Evolutionary conservation across 2,113 vertebrate genomes (phyloP), one percentile per base, ranked within the genome.

Genomic region (Cacatua alba): DNA sequence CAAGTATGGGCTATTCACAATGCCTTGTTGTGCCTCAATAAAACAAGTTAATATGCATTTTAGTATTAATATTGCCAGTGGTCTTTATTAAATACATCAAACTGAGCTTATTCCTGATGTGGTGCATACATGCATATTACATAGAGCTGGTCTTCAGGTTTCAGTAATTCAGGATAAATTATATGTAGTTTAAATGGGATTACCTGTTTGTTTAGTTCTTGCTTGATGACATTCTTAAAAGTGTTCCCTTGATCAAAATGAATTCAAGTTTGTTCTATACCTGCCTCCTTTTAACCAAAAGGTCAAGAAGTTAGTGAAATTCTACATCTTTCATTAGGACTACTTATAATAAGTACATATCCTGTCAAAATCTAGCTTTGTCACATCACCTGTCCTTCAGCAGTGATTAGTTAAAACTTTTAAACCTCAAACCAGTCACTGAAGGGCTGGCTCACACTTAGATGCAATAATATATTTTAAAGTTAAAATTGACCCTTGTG

Each of bases 1-100:
- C 96, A 86, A 97, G 84, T 97, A 96, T 95, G 96, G 98, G 97
- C 97, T 97, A 97, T 97, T 97, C 95, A 98, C 91, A 97, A 98
- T 98, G 97, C 98, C 97, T 98, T 98, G 96, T 98, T 98, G 98
- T 99, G 99, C 98, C 98, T 98, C 96, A 99, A 99, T 99, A 99
- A 99, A 98, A 98, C 92, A 96, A 97, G 92, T 94, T 98, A 98
- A 97, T 96, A 96, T 96, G 97, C 98, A 98, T 97, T 98, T 96
- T 98, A 97, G 96, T 98, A 94, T 96, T 96, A 76, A 95, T 96
- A 91, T 97, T 94, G 85, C 80, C 37, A 4, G 69, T 96, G 53
- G 60, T 96, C 70, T 97, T 92, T 83, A 84, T 94, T 90, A 82
- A 84, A 55, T 11, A 1, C 4, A 24, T 43, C 15, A n/a, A 51